A percentile compares a stretch with the other conserved stretches of the same genome.
Conservation (phyloP, 2,797 vertebrate genomes). For the Danio albolineatus region DNA sequence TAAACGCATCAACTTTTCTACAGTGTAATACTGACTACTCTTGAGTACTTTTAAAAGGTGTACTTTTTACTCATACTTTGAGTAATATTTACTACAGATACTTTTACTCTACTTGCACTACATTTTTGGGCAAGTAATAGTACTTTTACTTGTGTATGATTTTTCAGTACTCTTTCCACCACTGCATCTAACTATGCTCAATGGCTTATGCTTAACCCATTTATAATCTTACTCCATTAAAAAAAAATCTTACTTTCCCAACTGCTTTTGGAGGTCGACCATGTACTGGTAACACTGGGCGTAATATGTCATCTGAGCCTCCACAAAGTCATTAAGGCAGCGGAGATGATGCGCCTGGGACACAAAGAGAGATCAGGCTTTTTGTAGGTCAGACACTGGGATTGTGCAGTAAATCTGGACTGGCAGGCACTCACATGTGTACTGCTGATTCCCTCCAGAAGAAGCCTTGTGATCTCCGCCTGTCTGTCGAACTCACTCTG, state of each 20-base stretch:
- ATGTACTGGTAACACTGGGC: constrained; percentile 99
- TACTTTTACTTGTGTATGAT: too few species aligned
- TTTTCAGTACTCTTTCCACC: too few species aligned
- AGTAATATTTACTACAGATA: too few species aligned
- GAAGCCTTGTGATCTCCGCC: constrained; percentile 95
- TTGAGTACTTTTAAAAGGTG: too few species aligned
- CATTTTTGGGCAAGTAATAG: too few species aligned
- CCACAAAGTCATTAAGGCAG: constrained; percentile 96
- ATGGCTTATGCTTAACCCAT: too few species aligned
- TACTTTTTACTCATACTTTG: too few species aligned
- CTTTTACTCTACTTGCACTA: too few species aligned
- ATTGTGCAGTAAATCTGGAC: neutral
- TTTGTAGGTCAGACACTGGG: neutral
- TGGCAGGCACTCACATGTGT: constrained; percentile 86
- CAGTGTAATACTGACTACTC: too few species aligned
- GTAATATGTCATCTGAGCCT: constrained; percentile 96
- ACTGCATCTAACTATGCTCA: too few species aligned
- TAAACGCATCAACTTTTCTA: too few species aligned
- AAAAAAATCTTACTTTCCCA: constrained; percentile 88
- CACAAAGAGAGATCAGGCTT: neutral
- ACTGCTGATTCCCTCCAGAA: constrained; percentile 96
- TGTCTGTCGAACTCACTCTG: constrained; percentile 98
- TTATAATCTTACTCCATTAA: too few species aligned
- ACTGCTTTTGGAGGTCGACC: constrained; percentile 97
- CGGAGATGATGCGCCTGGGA: constrained; percentile 94